Percentiles rank a stretch among this genome's conserved stretches.
phyloP scores from a whole-genome alignment of 2,888 invertebrate species.

The Eustalomyia histrio region DNA sequence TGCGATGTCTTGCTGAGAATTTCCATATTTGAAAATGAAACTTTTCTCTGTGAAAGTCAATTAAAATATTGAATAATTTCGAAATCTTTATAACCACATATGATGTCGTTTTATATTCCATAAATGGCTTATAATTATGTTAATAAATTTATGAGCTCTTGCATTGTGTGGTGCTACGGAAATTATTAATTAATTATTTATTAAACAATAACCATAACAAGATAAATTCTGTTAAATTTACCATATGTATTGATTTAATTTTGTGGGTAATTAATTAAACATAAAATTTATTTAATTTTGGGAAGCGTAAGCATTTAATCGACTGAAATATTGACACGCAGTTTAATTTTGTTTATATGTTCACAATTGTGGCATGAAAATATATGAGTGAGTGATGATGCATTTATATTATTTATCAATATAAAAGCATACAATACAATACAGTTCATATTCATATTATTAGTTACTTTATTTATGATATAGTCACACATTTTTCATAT shows the following conservation, averaged over 20 bases:
- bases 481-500: slow-evolving; percentile 46
- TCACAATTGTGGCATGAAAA: neutral
- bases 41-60: neutral
- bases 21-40: neutral
- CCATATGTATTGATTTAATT: neutral
- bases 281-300: neutral
- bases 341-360: neutral
- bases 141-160: neutral
- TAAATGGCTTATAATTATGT: neutral
- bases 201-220: neutral
- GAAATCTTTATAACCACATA: neutral
- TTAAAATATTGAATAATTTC: neutral
- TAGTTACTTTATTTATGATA: slow-evolving; percentile 28
- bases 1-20: neutral
- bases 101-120: neutral
- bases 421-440: neutral
- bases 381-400: neutral
- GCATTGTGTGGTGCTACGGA: neutral
- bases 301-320: neutral
- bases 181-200: neutral
- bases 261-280: neutral
- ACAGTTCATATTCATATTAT: slow-evolving; percentile 28
- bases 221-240: neutral
- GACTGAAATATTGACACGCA: too few relatives aligned
- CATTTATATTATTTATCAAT: slow-evolving; percentile 14